A percentile compares a stretch with the other conserved stretches of the same genome.
Conservation (phyloP, 2,888 invertebrate species). For the Gasteruption jaculator region DNA sequence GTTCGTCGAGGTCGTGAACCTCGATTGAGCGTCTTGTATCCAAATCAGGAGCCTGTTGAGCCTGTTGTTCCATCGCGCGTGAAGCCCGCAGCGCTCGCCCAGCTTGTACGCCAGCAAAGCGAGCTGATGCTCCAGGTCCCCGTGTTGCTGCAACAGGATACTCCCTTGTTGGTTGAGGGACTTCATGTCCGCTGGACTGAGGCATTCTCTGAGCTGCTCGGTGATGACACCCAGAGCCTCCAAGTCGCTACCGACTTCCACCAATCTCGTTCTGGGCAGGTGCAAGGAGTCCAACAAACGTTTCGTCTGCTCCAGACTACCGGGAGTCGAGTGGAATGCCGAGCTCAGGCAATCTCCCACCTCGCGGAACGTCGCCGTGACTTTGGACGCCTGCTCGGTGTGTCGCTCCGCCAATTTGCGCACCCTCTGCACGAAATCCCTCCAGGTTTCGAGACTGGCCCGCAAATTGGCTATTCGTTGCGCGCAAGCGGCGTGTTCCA, state of each 20-base stretch:
- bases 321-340: constrained; percentile 55
- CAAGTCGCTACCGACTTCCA: constrained; percentile 60
- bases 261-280: constrained; percentile 59
- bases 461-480: constrained; percentile 76
- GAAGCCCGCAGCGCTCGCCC: constrained; percentile 69
- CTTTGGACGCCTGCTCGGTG: constrained; percentile 59
- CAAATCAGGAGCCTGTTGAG: constrained; percentile 65
- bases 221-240: constrained; percentile 71
- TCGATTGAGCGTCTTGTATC: constrained; percentile 65
- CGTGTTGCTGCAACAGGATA: constrained; percentile 75
- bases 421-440: constrained; percentile 68
- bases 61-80: constrained; percentile 67
- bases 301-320: constrained; percentile 61
- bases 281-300: constrained; percentile 63
- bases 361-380: constrained; percentile 63
- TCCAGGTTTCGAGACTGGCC: constrained; percentile 80
- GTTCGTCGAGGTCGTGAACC: constrained; percentile 43
- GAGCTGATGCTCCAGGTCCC: constrained; percentile 76
- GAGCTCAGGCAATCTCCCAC: constrained; percentile 61
- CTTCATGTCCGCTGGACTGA: constrained; percentile 81
- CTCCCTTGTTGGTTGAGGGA: constrained; percentile 73
- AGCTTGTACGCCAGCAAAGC: constrained; percentile 67
- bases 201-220: constrained; percentile 79
- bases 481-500: constrained; percentile 74
- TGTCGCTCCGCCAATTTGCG: constrained; percentile 62